Percentiles rank a stretch among this genome's conserved stretches.
Conservation (phyloP, 1,140 invertebrate genomes). For the Marisa cornuarietis region DNA sequence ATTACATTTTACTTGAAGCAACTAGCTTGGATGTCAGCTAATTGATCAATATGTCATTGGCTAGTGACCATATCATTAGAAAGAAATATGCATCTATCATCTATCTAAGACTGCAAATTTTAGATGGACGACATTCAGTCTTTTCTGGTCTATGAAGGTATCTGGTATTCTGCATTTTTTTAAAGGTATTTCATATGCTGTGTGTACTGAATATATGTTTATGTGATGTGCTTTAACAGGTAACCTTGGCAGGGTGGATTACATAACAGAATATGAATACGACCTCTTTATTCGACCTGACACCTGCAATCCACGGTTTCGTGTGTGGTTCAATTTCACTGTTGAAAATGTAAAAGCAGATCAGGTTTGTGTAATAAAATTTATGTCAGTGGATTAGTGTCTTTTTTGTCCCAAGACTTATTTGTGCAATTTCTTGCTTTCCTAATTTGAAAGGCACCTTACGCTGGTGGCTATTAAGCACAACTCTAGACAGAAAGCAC, state of each 20-base stretch:
- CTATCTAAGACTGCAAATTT: too few species aligned
- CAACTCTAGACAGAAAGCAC: too few species aligned
- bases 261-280: slow-evolving; percentile 93
- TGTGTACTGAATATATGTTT: background rate
- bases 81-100: too few species aligned
- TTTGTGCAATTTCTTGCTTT: too few species aligned
- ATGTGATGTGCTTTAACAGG: slow-evolving; percentile 70
- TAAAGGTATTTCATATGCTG: background rate
- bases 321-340: slow-evolving; percentile 98
- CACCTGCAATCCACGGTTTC: slow-evolving; percentile 90
- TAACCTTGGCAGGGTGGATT: slow-evolving; percentile 93
- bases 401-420: too few species aligned
- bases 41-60: too few species aligned
- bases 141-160: background rate
- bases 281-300: slow-evolving; percentile 96
- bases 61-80: too few species aligned
- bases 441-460: too few species aligned
- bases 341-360: slow-evolving; percentile 95
- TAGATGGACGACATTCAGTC: too few species aligned
- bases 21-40: too few species aligned
- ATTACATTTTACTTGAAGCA: too few species aligned
- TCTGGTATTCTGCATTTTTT: background rate
- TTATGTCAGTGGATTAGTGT: background rate
- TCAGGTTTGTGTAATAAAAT: slow-evolving; percentile 72
- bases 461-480: too few species aligned